Evolutionary conservation across 2,797 vertebrate species (phyloP).

Genomic region (Remorina albescens): DNA sequence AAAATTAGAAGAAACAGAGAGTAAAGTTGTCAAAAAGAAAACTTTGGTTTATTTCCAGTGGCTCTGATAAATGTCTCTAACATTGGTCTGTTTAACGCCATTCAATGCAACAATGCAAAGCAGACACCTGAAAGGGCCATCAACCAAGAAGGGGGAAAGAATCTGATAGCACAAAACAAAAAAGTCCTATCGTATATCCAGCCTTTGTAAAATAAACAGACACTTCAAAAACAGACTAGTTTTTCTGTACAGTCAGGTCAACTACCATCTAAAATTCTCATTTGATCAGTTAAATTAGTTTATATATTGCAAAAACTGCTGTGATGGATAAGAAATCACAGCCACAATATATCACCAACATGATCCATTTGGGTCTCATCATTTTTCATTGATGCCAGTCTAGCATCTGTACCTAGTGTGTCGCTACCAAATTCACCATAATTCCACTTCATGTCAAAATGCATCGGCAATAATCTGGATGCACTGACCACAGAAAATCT

Average conservation of each 20-base stretch:
- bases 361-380: conserved; percentile 9
- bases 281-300: conserved; percentile 42
- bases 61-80: conserved; percentile 64
- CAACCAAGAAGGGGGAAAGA: conserved; percentile 28
- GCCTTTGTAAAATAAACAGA: conserved; percentile 20
- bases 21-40: conserved; percentile 2
- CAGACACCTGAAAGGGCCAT: conserved; percentile 50
- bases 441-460: conserved; percentile 46
- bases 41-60: conserved; percentile 22
- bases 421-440: conserved; percentile 37
- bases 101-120: too few species aligned
- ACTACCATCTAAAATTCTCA: conserved; percentile 14
- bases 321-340: conserved; percentile 34
- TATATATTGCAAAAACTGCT: conserved; percentile 27
- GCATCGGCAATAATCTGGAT: conserved; percentile 22
- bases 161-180: too few species aligned
- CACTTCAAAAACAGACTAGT: conserved; percentile 35
- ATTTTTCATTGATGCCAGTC: conserved; percentile 38
- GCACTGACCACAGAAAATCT: conserved; percentile 2
- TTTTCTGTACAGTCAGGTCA: conserved; percentile 19
- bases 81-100: conserved; percentile 36
- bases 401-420: conserved; percentile 2
- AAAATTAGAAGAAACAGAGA: conserved; percentile 1
- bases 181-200: conserved; percentile 41
- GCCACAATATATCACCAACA: conserved; percentile 11